phyloP scores from a whole-genome alignment of 2,888 invertebrate species.

The Andrena fulva region DNA sequence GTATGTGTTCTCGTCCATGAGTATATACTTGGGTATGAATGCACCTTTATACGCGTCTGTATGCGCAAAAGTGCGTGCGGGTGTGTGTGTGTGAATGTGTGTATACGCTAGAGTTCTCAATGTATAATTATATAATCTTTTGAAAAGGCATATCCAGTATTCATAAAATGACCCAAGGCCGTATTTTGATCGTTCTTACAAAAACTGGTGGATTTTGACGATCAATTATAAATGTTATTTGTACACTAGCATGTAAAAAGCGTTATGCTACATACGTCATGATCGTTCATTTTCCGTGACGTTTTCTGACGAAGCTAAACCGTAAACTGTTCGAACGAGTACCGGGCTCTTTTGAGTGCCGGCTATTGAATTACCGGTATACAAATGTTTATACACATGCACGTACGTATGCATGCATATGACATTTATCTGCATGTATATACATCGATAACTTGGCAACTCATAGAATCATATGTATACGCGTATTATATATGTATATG shows the following conservation, averaged over 20 bases:
- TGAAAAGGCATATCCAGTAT: slow-evolving; percentile 77
- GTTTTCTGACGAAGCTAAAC: slow-evolving; percentile 70
- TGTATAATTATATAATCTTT: slow-evolving; percentile 70
- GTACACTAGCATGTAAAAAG: slow-evolving; percentile 82
- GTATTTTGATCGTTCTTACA: slow-evolving; percentile 60
- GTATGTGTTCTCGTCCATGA: not conserved
- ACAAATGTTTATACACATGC: slow-evolving; percentile 13
- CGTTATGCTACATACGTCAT: slow-evolving; percentile 81
- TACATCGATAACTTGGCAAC: slow-evolving; percentile 17
- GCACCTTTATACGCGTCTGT: slow-evolving; percentile 3
- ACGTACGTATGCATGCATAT: slow-evolving; percentile 1
- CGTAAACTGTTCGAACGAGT: slow-evolving; percentile 69
- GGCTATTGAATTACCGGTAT: slow-evolving; percentile 57
- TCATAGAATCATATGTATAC: slow-evolving; percentile 12
- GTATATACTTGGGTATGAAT: slow-evolving; percentile 6
- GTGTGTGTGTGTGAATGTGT: not conserved
- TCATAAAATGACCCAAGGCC: slow-evolving; percentile 63
- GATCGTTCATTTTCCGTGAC: slow-evolving; percentile 71
- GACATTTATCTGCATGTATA: slow-evolving; percentile 8
- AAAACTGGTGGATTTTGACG: slow-evolving; percentile 70
- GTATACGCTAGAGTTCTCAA: slow-evolving; percentile 68
- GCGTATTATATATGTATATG: not conserved
- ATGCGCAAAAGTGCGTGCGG: not conserved
- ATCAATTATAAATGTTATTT: slow-evolving; percentile 75
- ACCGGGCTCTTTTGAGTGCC: slow-evolving; percentile 62